These are phyloP conservation scores for Prochilodus magdalenae DNA, from an alignment of 2,113 vertebrate species.

Conservation along the genomic window DNA sequence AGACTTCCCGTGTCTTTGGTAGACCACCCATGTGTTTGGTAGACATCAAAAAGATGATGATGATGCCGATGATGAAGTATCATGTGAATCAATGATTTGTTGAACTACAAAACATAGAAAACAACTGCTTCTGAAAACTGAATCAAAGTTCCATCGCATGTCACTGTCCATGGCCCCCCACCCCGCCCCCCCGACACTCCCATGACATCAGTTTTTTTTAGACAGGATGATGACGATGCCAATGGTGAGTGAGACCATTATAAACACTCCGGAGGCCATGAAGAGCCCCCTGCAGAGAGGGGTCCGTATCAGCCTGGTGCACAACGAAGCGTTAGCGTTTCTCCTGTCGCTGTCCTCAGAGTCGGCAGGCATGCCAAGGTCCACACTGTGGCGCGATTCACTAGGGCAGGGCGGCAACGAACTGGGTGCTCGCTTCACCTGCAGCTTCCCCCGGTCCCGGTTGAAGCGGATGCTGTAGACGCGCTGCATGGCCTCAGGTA, in stretches of 20 bases:
- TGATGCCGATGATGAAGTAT: no score
- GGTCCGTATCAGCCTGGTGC: constrained; percentile 49
- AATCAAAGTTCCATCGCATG: no score
- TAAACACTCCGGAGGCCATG: constrained; percentile 52
- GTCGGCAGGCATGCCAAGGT: constrained; percentile 69
- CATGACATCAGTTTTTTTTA: no score
- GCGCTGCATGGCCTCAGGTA: constrained; percentile 78
- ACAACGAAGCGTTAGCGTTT: accelerated
- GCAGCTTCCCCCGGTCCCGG: constrained; percentile 75
- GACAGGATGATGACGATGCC: constrained; percentile 62
- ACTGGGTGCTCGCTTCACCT: constrained; percentile 71
- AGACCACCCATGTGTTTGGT: no score
- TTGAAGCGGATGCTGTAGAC: constrained; percentile 80
- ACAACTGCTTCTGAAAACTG: no score
- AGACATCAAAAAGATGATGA: no score
- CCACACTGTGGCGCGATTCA: constrained; percentile 60
- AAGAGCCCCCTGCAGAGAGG: constrained; percentile 54
- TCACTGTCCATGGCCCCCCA: no score
- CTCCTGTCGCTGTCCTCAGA: accelerated
- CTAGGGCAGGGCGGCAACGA: background rate
- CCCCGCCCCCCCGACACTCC: no score
- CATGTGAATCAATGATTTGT: background rate
- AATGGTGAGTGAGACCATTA: constrained; percentile 64
- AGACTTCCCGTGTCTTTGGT: no score
- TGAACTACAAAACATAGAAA: no score